Base-by-base conservation (phyloP, 2,797 vertebrate genomes). In the Knipowitschia caucasica region DNA sequence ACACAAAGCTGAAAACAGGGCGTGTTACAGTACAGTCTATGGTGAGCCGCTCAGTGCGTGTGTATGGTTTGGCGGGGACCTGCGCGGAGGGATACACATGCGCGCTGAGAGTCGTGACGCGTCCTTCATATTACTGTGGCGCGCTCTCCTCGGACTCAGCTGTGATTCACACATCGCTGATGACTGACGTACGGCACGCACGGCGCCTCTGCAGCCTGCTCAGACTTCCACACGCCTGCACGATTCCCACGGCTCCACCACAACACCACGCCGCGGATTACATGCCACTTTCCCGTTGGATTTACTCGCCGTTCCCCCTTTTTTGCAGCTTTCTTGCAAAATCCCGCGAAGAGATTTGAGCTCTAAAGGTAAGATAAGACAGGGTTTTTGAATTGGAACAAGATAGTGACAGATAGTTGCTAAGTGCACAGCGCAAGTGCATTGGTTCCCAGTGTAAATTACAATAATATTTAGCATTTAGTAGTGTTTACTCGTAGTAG, bases 11-110 rank as follows among this genome's bases (percentile, higher is more conserved):
- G 6, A 2, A 3, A 8, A 2, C 4, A 2, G 2, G 1, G 2
- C 12, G 21, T 27, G 44, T 27, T 24, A 1, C 1, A 4, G 26
- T 23, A 53, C 33, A 43, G 17, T 12, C 7, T 42, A n/a, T 47
- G 45, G 31, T 4, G 38, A 49, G 15, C 18, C n/a, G n/a, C n/a
- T n/a, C n/a, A n/a, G n/a, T n/a, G n/a, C n/a, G n/a, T n/a, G n/a
- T n/a, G n/a, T 5, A 10, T 10, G 0, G 64, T 77, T 87, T 85
- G 77, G 81, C 83, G 81, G 77, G 77, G 73, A 84, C 50, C n/a
- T n/a, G 0, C 0, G 83, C 82, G 86, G 83, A 85, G 2, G 75
- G 77, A 82, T 73, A 76, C 1, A 0, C 6, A 6, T 5, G 27
- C 0, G 25, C 10, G 9, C 2, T 6, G 26, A 1, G 18, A 27